phyloP scores from a whole-genome alignment of 2,113 vertebrate species.

The Clinocottus analis region DNA sequence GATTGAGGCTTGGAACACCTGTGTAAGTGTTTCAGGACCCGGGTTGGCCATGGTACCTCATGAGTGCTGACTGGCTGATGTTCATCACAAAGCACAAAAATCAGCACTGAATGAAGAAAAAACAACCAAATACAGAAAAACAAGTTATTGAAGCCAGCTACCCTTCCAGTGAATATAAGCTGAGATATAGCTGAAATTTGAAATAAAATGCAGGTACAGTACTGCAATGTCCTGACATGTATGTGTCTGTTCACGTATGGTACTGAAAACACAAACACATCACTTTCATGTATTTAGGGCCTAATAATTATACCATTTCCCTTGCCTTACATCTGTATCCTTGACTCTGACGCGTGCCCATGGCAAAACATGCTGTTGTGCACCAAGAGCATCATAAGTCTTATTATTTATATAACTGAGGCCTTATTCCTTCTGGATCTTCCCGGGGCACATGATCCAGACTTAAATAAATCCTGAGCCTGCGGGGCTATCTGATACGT shows the following conservation, averaged over 20 bases:
- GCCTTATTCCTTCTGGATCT: slow-evolving; percentile 19
- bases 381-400: slow-evolving; percentile 9
- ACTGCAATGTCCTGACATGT: not conserved
- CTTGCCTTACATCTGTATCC: slow-evolving; percentile 9
- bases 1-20: slow-evolving; percentile 23
- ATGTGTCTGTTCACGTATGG: not conserved
- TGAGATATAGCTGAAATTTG: not conserved
- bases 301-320: not conserved
- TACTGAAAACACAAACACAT: not conserved
- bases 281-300: not conserved
- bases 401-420: slow-evolving; percentile 25
- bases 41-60: not conserved
- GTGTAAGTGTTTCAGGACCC: not conserved
- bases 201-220: not conserved
- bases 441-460: not conserved
- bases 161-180: not conserved
- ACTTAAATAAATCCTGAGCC: slow-evolving; percentile 41
- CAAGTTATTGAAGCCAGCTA: not conserved
- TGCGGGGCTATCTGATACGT: slow-evolving; percentile 1
- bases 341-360: slow-evolving; percentile 12
- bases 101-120: not conserved
- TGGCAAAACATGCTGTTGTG: slow-evolving; percentile 2
- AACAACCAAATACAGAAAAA: too few relatives aligned
- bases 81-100: not conserved
- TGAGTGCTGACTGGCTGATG: not conserved